Evolutionary conservation across 2,113 vertebrate genomes (phyloP).

Genomic region (Sciurus niger): DNA sequence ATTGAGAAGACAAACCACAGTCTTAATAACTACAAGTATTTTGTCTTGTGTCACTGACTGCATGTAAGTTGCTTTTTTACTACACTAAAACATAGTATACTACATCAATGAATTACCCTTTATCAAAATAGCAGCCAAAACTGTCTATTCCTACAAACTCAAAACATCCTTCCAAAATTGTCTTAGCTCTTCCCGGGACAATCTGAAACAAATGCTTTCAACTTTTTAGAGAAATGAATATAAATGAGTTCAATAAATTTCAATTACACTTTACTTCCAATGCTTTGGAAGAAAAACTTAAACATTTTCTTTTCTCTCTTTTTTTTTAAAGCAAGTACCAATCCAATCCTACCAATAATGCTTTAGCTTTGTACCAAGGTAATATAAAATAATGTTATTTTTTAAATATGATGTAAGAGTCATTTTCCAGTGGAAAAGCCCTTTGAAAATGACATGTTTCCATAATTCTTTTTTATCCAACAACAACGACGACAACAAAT

Average conservation of each 20-base stretch:
- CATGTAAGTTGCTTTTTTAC: background rate
- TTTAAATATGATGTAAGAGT: slow-evolving; percentile 65
- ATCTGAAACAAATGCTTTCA: slow-evolving; percentile 78
- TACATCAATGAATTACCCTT: slow-evolving; percentile 46
- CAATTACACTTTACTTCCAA: slow-evolving; percentile 59
- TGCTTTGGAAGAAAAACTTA: slow-evolving; percentile 45
- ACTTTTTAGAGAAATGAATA: slow-evolving; percentile 68
- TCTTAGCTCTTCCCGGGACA: slow-evolving; percentile 62
- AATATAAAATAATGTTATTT: slow-evolving; percentile 71
- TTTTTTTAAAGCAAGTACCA: slow-evolving; percentile 14
- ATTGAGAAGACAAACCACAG: slow-evolving; percentile 64
- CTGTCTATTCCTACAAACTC: slow-evolving; percentile 17
- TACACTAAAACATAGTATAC: background rate
- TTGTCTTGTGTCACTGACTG: slow-evolving; percentile 17
- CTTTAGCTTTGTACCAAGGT: slow-evolving; percentile 70
- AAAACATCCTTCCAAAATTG: slow-evolving; percentile 70
- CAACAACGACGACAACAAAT: slow-evolving; percentile 71
- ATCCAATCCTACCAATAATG: slow-evolving; percentile 56
- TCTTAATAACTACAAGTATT: slow-evolving; percentile 56
- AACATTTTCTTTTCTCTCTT: background rate
- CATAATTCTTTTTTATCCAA: slow-evolving; percentile 43
- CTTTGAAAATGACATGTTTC: slow-evolving; percentile 76
- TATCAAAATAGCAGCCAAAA: slow-evolving; percentile 55
- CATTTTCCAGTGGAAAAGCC: slow-evolving; percentile 47
- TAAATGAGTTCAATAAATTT: slow-evolving; percentile 66